Base-by-base conservation (phyloP, 1,140 invertebrate genomes). In the Apis florea region DNA sequence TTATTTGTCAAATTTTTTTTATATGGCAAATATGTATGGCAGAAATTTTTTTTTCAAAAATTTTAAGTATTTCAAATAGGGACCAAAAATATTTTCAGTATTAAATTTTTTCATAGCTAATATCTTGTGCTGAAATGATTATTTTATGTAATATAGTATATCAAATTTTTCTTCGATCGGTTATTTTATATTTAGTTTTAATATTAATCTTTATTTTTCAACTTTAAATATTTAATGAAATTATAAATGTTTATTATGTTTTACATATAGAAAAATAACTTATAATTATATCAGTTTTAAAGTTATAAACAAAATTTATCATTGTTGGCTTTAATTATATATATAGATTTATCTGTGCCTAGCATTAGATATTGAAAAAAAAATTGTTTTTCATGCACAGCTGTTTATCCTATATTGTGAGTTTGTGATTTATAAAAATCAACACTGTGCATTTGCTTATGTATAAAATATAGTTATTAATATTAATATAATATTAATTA, bases 11-110 rank as follows among this genome's bases (percentile, higher is more conserved):
- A 66, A 53, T 19, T 11, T 51, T 68, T 68, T 53, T 63, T 63
- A 51, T 47, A 53, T 24, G 47, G 1, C 51, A 9, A 54, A 61
- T 63, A 12, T 40, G 17, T 13, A 63, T 26, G 17, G 8, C n/a
- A 31, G 26, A 54, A 24, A 15, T 5, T 24, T 72, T 40, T 53
- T 24, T 24, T 24, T 24, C 9, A 24, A 63, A 59, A 67, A n/a
- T 75, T 82, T 68, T 63, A 69, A 53, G 31, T 66, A 51, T 47
- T 83, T 19, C 17, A 40, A 56, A 78, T 83, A 83, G 81, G 81
- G 81, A 83, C 81, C 81, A 83, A 83, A 83, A 83, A 47, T 83
- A 51, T 83, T 79, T 83, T 83, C 81, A 83, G 81, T 83, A 83
- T 83, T 83, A 83, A 83, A 63, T 79, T 49, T 53, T 19, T 26